phyloP scores from a whole-genome alignment of 1,140 invertebrate species.

The Globodera rostochiensis region DNA sequence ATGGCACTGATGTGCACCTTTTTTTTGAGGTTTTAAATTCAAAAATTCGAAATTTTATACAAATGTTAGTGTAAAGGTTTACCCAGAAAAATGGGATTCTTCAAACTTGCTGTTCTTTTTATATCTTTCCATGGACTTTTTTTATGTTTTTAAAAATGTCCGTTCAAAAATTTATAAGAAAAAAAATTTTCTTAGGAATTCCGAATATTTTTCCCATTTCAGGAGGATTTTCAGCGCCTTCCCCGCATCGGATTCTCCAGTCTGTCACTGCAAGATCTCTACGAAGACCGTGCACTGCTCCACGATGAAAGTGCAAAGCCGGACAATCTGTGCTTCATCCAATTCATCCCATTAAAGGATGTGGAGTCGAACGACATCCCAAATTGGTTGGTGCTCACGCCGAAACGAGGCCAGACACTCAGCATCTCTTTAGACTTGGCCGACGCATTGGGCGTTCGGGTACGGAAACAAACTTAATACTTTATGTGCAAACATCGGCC shows the following conservation, averaged over 20 bases:
- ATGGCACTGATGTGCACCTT: neutral
- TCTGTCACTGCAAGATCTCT: conserved; percentile 15
- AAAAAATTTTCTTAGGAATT: too few species aligned
- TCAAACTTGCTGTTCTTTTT: too few species aligned
- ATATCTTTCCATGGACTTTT: too few species aligned
- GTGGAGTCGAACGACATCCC: neutral
- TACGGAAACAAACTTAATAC: neutral
- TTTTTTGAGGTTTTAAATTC: neutral
- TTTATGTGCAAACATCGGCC: too few species aligned
- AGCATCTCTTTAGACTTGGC: conserved; percentile 18
- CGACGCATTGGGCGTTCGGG: conserved; percentile 4
- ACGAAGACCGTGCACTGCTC: conserved; percentile 15
- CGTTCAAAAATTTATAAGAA: too few species aligned
- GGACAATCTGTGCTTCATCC: conserved; percentile 8
- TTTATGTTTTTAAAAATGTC: too few species aligned
- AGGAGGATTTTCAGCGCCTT: conserved; percentile 1
- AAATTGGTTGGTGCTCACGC: conserved; percentile 12
- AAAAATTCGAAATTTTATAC: neutral
- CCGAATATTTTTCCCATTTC: neutral
- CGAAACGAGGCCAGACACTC: conserved; percentile 1
- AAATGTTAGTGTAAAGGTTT: neutral
- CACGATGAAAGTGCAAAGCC: conserved; percentile 7
- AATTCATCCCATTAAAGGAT: conserved; percentile 9
- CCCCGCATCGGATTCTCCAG: conserved; percentile 21
- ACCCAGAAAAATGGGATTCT: too few species aligned